Evolutionary conservation across 92 coral and sea anemone genomes (phyloP).

Genomic region (Scolanthus callimorphus): DNA sequence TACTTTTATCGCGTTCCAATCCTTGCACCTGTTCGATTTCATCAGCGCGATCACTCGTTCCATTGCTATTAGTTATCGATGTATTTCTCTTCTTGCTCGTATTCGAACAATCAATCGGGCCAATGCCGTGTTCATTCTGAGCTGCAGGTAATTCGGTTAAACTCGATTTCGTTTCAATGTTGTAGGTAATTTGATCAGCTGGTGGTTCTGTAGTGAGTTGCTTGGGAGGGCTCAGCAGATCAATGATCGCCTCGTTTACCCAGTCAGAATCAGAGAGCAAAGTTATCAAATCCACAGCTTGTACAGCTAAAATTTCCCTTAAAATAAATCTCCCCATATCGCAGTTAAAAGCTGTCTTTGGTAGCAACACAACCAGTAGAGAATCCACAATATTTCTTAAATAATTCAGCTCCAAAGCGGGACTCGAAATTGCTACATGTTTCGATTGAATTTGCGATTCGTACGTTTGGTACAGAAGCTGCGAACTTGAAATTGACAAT

Average conservation of each 20-base stretch:
- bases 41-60: not conserved
- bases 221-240: constrained; percentile 39
- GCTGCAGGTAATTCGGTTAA: not conserved
- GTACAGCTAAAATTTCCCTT: constrained; percentile 81
- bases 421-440: constrained; percentile 43
- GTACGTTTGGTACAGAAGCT: constrained; percentile 65
- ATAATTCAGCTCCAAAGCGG: constrained; percentile 67
- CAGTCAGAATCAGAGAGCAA: constrained; percentile 74
- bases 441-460: constrained; percentile 55
- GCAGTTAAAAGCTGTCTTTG: constrained; percentile 59
- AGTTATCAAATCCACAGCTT: constrained; percentile 49
- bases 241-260: constrained; percentile 74
- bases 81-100: not conserved
- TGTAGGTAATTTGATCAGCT: not conserved
- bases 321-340: constrained; percentile 88
- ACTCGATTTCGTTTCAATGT: not conserved
- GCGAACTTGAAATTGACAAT: constrained; percentile 32
- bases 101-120: not conserved
- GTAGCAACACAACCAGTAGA: constrained; percentile 57
- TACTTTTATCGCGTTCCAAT: too few relatives aligned
- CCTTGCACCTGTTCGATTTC: not conserved
- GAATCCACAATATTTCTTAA: constrained; percentile 74
- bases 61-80: not conserved
- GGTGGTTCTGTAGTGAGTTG: not conserved
- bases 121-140: not conserved